Evolutionary conservation across 2,888 invertebrate genomes (phyloP), one percentile per base, ranked within the genome.

Genomic region (Strigamia transsilvanica): DNA sequence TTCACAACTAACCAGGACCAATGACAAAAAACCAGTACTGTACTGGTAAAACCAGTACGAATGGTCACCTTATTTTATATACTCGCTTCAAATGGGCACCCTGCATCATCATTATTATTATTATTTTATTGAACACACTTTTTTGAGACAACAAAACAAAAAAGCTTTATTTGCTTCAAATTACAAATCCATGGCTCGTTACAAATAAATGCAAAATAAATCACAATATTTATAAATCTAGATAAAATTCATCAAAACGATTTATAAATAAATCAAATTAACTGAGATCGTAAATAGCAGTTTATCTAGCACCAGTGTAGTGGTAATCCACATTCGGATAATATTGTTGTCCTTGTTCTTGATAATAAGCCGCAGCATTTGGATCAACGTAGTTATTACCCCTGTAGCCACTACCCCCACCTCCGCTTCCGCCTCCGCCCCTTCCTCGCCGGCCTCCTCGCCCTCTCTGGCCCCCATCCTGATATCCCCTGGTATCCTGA

Each of bases 391-490:
- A 79, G n/a, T 79, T 38, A 41, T 79, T 38, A 34, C 38, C 79
- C 23, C 79, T 79, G 3, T 38, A 18, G 2, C 81, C 81, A 6
- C 77, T n/a, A 10, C 81, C 38, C 18, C 81, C 61, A 10, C 81
- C 38, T 10, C 81, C 61, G 7, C 81, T 66, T 5, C 81, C 18
- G 1, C 81, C 61, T n/a, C 81, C 81, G 27, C 81, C 41, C 2
- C 66, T n/a, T n/a, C 38, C 18, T 12, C 66, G 56, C 0, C 41
- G 12, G 4, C 81, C 81, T 6, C 66, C 34, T 34, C 81, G 5
- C 21, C 61, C 56, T 56, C 80, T 5, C n/a, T 38, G 56, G 32
- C 61, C 32, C 21, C 80, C 56, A 80, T 80, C 41, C 12, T 73
- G 73, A 13, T 73, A 73, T 23, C 73, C 73, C 2, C 73, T n/a